Percentiles rank a stretch among this genome's conserved stretches.
Conservation (phyloP, 2,113 vertebrate species). For the Malurus melanocephalus region DNA sequence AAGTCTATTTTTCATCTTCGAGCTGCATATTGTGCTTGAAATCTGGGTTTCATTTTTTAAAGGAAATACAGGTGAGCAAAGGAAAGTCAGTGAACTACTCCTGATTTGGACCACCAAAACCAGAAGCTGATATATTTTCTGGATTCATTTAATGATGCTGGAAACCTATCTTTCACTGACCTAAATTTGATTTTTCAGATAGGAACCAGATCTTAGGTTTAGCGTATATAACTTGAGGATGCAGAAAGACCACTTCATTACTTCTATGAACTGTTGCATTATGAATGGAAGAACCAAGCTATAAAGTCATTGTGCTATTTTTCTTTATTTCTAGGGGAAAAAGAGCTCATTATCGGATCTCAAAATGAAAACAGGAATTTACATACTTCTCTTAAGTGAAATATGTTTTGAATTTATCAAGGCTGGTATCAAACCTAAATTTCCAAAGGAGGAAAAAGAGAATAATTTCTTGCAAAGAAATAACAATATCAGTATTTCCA, state of each 20-base stretch:
- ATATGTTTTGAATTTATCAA: not conserved
- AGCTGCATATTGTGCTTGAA: not conserved
- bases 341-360: not conserved
- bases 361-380: conserved; percentile 54
- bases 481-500: not conserved
- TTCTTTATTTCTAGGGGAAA: not conserved
- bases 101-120: not conserved
- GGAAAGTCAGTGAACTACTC: not conserved
- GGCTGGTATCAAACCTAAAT: not conserved
- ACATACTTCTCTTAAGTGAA: conserved; percentile 47
- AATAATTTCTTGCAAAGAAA: not conserved
- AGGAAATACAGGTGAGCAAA: not conserved
- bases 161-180: not conserved
- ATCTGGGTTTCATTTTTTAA: not conserved
- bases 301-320: not conserved
- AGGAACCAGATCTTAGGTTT: not conserved
- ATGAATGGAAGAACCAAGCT: not conserved
- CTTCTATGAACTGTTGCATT: not conserved
- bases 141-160: not conserved
- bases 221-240: not conserved
- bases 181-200: not conserved
- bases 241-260: not conserved
- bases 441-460: not conserved
- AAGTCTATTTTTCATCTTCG: not conserved
- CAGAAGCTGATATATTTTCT: not conserved